phyloP scores from a whole-genome alignment of 2,888 invertebrate genomes.

The Amphimallon solstitiale region DNA sequence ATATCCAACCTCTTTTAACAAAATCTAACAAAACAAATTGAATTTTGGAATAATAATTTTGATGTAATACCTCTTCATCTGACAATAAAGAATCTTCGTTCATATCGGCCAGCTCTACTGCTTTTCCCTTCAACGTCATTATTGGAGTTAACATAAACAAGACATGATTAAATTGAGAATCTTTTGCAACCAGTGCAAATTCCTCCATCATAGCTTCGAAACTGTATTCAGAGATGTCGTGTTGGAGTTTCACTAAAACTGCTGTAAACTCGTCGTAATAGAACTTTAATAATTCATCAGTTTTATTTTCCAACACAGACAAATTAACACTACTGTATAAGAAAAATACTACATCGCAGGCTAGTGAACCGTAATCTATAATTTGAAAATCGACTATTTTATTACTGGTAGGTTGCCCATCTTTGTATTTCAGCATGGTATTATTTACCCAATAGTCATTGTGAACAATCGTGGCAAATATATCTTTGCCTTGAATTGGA shows the following conservation, averaged over 20 bases:
- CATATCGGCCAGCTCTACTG: slow-evolving; percentile 57
- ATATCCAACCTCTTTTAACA: slow-evolving; percentile 26
- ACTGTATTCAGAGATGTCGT: slow-evolving; percentile 55
- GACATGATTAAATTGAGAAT: slow-evolving; percentile 60
- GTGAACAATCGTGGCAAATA: slow-evolving; percentile 67
- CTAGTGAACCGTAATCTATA: slow-evolving; percentile 63
- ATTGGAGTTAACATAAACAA: slow-evolving; percentile 62
- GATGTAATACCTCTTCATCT: slow-evolving; percentile 10
- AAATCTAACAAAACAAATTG: slow-evolving; percentile 33
- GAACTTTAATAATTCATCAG: slow-evolving; percentile 62
- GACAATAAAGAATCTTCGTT: slow-evolving; percentile 16
- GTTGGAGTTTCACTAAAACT: slow-evolving; percentile 53
- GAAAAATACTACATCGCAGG: slow-evolving; percentile 66
- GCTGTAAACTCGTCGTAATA: slow-evolving; percentile 59
- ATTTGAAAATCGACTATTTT: slow-evolving; percentile 70
- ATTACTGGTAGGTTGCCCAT: slow-evolving; percentile 48
- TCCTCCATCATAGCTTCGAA: slow-evolving; percentile 59
- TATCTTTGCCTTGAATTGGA: slow-evolving; percentile 52
- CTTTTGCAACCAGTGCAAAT: slow-evolving; percentile 54
- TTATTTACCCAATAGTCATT: slow-evolving; percentile 72
- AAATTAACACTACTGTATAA: slow-evolving; percentile 64
- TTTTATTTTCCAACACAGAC: slow-evolving; percentile 58
- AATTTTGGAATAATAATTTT: slow-evolving; percentile 24
- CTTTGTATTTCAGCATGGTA: slow-evolving; percentile 63
- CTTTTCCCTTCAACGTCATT: slow-evolving; percentile 54